Evolutionary conservation across 2,888 invertebrate species (phyloP), one percentile per base, ranked within the genome.

Genomic region (Mystacides longicornis): DNA sequence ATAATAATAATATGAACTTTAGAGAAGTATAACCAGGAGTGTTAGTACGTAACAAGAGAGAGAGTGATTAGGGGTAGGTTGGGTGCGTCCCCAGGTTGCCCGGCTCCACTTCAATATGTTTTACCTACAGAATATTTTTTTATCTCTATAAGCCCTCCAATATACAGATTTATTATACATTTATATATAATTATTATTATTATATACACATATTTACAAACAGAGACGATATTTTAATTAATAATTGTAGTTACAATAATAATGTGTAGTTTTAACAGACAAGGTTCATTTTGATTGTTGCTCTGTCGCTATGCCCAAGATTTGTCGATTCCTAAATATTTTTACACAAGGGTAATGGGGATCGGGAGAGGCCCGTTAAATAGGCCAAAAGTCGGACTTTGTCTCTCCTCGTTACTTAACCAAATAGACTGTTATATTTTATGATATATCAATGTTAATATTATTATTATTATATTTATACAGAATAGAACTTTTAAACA

Each of bases 111-210:
- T 60, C 60, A 62, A 62, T 62, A 50, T 60, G 56, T 62, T 61
- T 56, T 60, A 49, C n/a, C n/a, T n/a, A n/a, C n/a, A n/a, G n/a
- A n/a, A 60, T 62, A 62, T 62, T 62, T 62, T 62, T 62, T 52
- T 62, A 62, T 51, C 52, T 55, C 52, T 49, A 43, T 58, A 62
- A 60, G 62, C 62, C 62, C 62, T 62, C 62, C 62, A 55, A 58
- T 57, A 59, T 54, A n/a, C n/a, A n/a, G 27, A 54, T 61, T 60
- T 62, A 60, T 60, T 62, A 62, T 58, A 48, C 43, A 61, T 57
- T 49, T 56, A 59, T 42, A 58, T 57, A 57, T 54, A 58, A 56
- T 56, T 59, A 59, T 61, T 59, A 59, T 59, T 57, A 61, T 58
- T 57, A n/a, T 20, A 43, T 45, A 45, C 37, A 37, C 14, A 27